Evolutionary conservation across 2,113 vertebrate species (phyloP).

Genomic region (Scomber colias): DNA sequence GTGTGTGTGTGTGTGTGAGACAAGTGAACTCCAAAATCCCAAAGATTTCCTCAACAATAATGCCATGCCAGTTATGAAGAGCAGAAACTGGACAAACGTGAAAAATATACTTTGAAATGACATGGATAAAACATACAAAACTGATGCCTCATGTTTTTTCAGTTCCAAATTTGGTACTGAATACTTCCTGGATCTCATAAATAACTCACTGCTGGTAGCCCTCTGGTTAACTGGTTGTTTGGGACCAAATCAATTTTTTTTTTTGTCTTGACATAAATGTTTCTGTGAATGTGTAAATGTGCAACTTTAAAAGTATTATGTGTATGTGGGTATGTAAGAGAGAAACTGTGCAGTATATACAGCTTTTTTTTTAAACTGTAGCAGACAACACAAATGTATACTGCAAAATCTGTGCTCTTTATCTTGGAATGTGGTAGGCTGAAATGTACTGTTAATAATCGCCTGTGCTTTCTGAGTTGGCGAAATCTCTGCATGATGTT

Average conservation of each 20-base stretch:
- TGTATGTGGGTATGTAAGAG: constrained; percentile 23
- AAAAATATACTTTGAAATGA: not conserved
- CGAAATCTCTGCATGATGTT: constrained; percentile 35
- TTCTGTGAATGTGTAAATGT: constrained; percentile 21
- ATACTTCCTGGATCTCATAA: constrained; percentile 33
- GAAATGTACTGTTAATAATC: constrained; percentile 27
- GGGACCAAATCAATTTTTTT: constrained; percentile 58
- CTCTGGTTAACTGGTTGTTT: constrained; percentile 33
- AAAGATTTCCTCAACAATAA: not conserved
- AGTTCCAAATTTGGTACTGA: constrained; percentile 24
- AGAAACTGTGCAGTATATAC: constrained; percentile 36
- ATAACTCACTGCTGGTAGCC: constrained; percentile 7
- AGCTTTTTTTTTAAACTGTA: constrained; percentile 51
- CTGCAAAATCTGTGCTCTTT: constrained; percentile 23
- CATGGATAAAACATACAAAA: not conserved
- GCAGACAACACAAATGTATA: constrained; percentile 31
- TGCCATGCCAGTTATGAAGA: not conserved
- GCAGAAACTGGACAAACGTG: not conserved
- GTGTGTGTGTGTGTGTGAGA: too few relatives aligned
- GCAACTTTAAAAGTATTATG: constrained; percentile 62
- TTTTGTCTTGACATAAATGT: constrained; percentile 32
- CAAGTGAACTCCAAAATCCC: not conserved
- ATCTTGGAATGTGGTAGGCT: not conserved
- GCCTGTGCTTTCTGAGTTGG: not conserved
- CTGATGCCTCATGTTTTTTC: not conserved